Evolutionary conservation across 2,888 invertebrate species (phyloP), one percentile per base, ranked within the genome.

Genomic region (Eurois occulta): DNA sequence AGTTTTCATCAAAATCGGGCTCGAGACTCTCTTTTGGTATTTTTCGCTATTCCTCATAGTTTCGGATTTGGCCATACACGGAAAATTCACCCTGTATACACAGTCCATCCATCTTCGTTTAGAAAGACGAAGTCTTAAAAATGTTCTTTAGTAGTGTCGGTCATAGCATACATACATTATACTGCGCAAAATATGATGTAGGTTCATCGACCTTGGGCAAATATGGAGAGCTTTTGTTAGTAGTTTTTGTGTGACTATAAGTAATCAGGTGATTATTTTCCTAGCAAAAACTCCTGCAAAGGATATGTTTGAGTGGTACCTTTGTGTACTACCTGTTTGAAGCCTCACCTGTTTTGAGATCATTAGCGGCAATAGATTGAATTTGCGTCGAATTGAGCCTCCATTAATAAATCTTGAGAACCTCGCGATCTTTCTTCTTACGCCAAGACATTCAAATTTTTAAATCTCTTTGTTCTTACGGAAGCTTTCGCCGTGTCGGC

Each of bases 161-260:
- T n/a, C 24, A 60, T 32, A 58, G 6, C 38, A 24, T 7, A 38
- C 38, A 24, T 7, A 38, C 11, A 35, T 24, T 13, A 28, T 60
- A 52, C 41, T 5, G n/a, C 60, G 32, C 48, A 79, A 67, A 35
- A 60, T 69, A 48, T 69, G 35, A 43, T 58, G 28, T 69, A 65
- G 35, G 68, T 83, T 78, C 78, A 78, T 52, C 35, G n/a, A 80
- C 84, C 84, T 78, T 78, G 69, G 28, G n/a, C 43, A 28, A 43
- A 35, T 65, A 69, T 58, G 80, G 28, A 52, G 58, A 78, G 64
- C 64, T 69, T 83, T 80, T 83, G 62, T 80, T 24, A 66, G n/a
- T 64, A 4, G 75, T 83, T 83, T 83, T 79, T 79, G 77, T 76
- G 58, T 18, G 46, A 18, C 2, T 52, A 43, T 46, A 66, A 62